Base-by-base conservation (phyloP, 2,797 vertebrate species). In the Acrossocheilus fasciatus region DNA sequence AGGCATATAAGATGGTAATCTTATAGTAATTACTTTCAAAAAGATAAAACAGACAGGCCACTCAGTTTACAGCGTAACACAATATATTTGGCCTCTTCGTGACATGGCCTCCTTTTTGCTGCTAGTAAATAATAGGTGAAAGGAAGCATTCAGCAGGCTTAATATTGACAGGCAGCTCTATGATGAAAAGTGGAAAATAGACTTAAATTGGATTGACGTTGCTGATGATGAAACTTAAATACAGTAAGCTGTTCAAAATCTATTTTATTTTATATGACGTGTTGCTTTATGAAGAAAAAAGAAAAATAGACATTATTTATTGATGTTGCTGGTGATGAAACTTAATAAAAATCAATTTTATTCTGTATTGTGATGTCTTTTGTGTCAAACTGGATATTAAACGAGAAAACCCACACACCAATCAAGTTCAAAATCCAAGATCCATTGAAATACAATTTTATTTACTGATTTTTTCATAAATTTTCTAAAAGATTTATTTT, bases 11-110 rank as follows among this genome's bases (percentile, higher is more conserved):
- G 45, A 84, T 77, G 43, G 14, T 36, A 75, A 84, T 77, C 82
- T n/a, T 39, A 26, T 9, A n/a, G 34, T 68, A 76, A 84, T 84
- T 84, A 84, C 73, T 68, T 66, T 66, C 34, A 52, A 39, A 52
- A 64, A 77, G 59, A 84, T 84, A 30, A 64, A 84, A 64, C 6
- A 3, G 57, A 84, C 41, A 66, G 72, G 62, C 43, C 57, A 68
- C 43, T 66, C 34, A 64, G 50, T 64, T 66, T n/a, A 76, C 18
- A 12, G 43, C 17, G 72, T 45, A 52, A n/a, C 57, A 66, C 43
- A 76, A 75, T 47, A 75, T 36, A 66, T 66, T 41, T 39, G 14
- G 30, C 59, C 34, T 62, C 54, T 81, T 2, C 59, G 23, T 34
- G 62, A 83, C 57, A 62, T 34, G 52, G 39, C n/a, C 10, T 74